phyloP scores from a whole-genome alignment of 2,113 vertebrate species.

The Macrotis lagotis region DNA sequence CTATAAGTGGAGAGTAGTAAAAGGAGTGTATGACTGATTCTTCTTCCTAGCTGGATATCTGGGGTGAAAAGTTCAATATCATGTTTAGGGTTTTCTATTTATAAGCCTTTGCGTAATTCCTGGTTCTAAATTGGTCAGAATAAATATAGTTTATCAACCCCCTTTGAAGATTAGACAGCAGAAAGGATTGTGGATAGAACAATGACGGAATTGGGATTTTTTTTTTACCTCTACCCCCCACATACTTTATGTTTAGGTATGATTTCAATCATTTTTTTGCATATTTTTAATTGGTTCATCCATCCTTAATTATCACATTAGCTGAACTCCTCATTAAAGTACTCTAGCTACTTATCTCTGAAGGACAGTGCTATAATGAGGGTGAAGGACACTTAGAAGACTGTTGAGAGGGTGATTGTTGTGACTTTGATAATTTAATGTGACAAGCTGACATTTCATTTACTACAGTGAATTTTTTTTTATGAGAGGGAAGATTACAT shows the following conservation, averaged over 20 bases:
- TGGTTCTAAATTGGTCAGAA: slow-evolving; percentile 30
- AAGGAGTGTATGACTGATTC: neutral
- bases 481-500: neutral
- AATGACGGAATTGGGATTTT: neutral
- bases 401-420: slow-evolving; percentile 39
- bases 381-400: slow-evolving; percentile 45
- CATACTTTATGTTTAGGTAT: slow-evolving; percentile 21
- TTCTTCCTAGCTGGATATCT: neutral
- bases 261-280: slow-evolving; percentile 50
- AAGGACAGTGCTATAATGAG: neutral
- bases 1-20: neutral
- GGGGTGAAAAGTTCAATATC: neutral
- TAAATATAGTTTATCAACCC: slow-evolving; percentile 11
- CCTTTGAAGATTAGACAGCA: neutral
- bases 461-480: slow-evolving; percentile 48
- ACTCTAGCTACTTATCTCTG: slow-evolving; percentile 23
- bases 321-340: slow-evolving; percentile 45
- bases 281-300: slow-evolving; percentile 53
- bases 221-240: slow-evolving; percentile 17
- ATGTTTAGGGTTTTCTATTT: neutral
- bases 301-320: slow-evolving; percentile 62
- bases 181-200: slow-evolving; percentile 30
- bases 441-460: slow-evolving; percentile 65
- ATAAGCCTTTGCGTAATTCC: slow-evolving; percentile 17
- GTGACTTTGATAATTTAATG: slow-evolving; percentile 55